Evolutionary conservation across 2,113 vertebrate genomes (phyloP), one percentile per base, ranked within the genome.

Genomic region (Recurvirostra avosetta): DNA sequence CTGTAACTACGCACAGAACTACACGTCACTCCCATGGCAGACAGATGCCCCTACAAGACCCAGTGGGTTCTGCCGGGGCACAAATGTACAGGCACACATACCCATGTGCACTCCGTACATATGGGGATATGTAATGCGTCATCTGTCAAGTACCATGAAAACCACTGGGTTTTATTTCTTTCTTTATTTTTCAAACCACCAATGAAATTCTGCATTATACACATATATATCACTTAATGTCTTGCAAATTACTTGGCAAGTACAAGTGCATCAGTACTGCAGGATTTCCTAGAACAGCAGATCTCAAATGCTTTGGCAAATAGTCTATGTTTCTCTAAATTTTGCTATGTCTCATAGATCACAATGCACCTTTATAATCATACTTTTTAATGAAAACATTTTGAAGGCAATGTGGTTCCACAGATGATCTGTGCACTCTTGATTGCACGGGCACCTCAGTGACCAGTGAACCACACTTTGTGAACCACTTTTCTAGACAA

Each of bases 291-390:
- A 71, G 78, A 90, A 47, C 0, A 25, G 83, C 88, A 53, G 89
- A 59, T 82, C 76, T 36, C 47, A n/a, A 87, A 34, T 7, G 58
- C 67, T 53, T 21, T 11, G 13, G 16, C 59, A 80, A 26, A 36
- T 0, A 20, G 6, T 34, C 45, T 29, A 0, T 1, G 3, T 26
- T 67, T 6, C 55, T 41, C 45, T 5, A 26, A 5, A 20, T 26
- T 59, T 75, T 49, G 36, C n/a, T 45, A 3, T 9, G 3, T 17
- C 71, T 62, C 38, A n/a, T 0, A 9, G 56, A 47, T 8, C 23
- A 38, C 61, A 70, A 15, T 0, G 15, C 22, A 52, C 20, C 32
- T 16, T 55, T 25, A 11, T 0, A 15, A 49, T 15, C 30, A 2
- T 0, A 18, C 6, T 71, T 17, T 17, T 15, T 62, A 71, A 38